Percentiles rank a stretch among this genome's conserved stretches.
Conservation (phyloP, 1,140 invertebrate genomes). For the Trachymyrmex cornetzi region DNA sequence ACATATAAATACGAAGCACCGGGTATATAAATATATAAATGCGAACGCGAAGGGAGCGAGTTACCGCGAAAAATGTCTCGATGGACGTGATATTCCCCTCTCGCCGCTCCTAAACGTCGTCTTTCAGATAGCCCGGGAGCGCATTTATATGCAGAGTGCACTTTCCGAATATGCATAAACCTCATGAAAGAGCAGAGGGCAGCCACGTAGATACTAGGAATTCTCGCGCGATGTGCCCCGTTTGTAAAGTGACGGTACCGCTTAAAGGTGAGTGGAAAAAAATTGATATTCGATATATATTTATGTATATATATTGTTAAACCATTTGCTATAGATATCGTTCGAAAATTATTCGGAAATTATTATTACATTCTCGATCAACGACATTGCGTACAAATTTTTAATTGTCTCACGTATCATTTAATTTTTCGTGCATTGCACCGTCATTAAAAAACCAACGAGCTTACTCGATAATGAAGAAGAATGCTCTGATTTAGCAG, state of each 20-base stretch:
- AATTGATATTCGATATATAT: slow-evolving; percentile 73
- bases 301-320: background rate
- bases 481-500: slow-evolving; percentile 56
- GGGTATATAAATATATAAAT: slow-evolving; percentile 71
- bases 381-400: slow-evolving; percentile 18
- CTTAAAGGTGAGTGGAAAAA: slow-evolving; percentile 67
- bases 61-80: slow-evolving; percentile 71
- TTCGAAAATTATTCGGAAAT: slow-evolving; percentile 16
- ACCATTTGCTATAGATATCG: background rate
- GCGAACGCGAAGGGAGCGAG: background rate
- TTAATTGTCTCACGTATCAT: slow-evolving; percentile 35
- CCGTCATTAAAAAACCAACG: slow-evolving; percentile 47
- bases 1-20: slow-evolving; percentile 70
- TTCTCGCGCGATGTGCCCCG: slow-evolving; percentile 69
- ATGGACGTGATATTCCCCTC: slow-evolving; percentile 68
- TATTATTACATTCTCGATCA: background rate
- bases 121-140: slow-evolving; percentile 67
- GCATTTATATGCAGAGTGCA: slow-evolving; percentile 77
- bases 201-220: slow-evolving; percentile 65
- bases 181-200: slow-evolving; percentile 55
- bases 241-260: slow-evolving; percentile 71
- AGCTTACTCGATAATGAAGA: slow-evolving; percentile 45
- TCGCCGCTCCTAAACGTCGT: slow-evolving; percentile 58
- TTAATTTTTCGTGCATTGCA: background rate
- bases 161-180: slow-evolving; percentile 78